A percentile compares a stretch with the other conserved stretches of the same genome.
phyloP scores from a whole-genome alignment of 2,797 vertebrate genomes.

The Pseudochirops corinnae region DNA sequence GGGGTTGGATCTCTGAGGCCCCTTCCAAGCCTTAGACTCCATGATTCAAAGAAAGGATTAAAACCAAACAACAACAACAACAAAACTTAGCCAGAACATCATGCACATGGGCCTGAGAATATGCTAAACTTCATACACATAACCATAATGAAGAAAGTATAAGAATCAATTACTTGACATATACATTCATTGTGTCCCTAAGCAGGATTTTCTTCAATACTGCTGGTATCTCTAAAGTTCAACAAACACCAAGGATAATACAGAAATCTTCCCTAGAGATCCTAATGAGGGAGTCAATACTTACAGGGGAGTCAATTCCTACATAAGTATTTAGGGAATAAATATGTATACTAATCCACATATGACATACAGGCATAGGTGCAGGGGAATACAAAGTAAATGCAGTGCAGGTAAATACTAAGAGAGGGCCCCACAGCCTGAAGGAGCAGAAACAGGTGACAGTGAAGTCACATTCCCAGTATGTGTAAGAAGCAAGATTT shows the following conservation, averaged over 20 bases:
- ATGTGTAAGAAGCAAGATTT: too few species aligned
- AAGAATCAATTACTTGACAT: not conserved
- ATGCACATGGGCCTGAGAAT: not conserved
- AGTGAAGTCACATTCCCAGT: too few species aligned
- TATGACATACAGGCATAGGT: not conserved
- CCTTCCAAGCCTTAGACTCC: not conserved
- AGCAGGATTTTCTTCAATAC: not conserved
- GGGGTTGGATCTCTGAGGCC: not conserved
- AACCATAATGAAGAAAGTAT: not conserved
- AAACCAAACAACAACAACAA: not conserved
- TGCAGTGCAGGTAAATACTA: not conserved
- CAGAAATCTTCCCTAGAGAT: not conserved
- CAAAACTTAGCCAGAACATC: not conserved
- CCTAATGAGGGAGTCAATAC: not conserved
- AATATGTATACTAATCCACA: not conserved
- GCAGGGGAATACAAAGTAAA: not conserved
- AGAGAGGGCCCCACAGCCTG: not conserved
- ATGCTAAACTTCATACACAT: not conserved
- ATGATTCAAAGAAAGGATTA: not conserved
- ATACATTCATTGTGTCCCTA: not conserved
- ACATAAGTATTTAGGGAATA: not conserved
- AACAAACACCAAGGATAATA: not conserved
- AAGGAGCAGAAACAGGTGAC: too few species aligned
- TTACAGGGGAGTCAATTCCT: not conserved
- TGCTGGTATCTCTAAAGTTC: not conserved